Evolutionary conservation across 2,888 invertebrate species (phyloP), one percentile per base, ranked within the genome.

Genomic region (Nebria salina): DNA sequence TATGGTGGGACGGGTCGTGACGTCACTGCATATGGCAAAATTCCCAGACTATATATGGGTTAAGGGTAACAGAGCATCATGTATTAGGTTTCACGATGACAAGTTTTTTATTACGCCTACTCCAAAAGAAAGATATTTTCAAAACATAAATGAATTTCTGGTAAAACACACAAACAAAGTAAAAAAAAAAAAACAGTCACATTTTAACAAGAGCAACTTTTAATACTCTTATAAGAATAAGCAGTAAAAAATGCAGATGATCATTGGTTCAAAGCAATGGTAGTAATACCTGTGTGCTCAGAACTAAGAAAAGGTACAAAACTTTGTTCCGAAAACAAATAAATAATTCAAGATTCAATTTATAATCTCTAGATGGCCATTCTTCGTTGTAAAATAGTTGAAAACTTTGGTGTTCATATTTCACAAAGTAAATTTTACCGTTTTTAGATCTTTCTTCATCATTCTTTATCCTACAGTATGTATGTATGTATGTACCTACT

Each of bases 331-430:
- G 25, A 68, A 68, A 68, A 68, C 68, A 68, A 26, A 68, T 68
- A 68, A 68, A 68, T 68, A 68, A 25, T 68, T 68, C 68, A 68
- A 26, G 26, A 68, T 68, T 68, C 68, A 68, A 68, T 68, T 68
- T 68, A 68, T 68, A 68, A 68, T n/a, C 68, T 68, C 68, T 25
- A 20, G 9, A 68, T 68, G 20, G 20, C 9, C 20, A 68, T 26
- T 68, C 26, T 7, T 68, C 68, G 20, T 20, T 20, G 20, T 11
- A 20, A 8, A 25, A 26, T 68, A 25, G 8, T 8, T 25, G 9
- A 68, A 9, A 68, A 68, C 68, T 68, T 68, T 26, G 9, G 9
- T 25, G 13, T 68, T 11, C 7, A 68, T 68, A 9, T n/a, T 68
- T 68, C 26, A 25, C 20, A 68, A 68, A 68, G n/a, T 68, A 13